Percentiles rank a stretch among this genome's conserved stretches.
These are phyloP conservation scores for Hycleus phaleratus DNA, from an alignment of 1,140 invertebrate species.

Conservation along the genomic window DNA sequence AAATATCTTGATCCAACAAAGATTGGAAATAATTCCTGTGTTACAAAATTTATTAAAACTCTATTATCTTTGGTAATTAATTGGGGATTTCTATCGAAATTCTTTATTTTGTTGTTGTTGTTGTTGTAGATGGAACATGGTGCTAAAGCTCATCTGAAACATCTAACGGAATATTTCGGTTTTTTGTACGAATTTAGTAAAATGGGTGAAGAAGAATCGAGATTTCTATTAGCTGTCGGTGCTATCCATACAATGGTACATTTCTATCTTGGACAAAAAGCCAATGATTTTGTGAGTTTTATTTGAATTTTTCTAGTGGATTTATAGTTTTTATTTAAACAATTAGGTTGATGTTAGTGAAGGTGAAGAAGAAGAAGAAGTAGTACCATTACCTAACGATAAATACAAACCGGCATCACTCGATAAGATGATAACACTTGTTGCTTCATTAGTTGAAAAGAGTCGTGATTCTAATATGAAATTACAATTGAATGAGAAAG, in stretches of 20 bases:
- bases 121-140: slow-evolving; percentile 70
- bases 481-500: slow-evolving; percentile 67
- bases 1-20: slow-evolving; percentile 52
- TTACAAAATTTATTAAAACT: slow-evolving; percentile 85
- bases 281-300: slow-evolving; percentile 52
- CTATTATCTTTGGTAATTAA: slow-evolving; percentile 67
- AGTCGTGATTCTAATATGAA: slow-evolving; percentile 68
- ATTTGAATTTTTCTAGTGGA: slow-evolving; percentile 1
- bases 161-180: slow-evolving; percentile 87
- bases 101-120: background rate
- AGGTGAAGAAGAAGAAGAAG: slow-evolving; percentile 75
- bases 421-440: slow-evolving; percentile 93
- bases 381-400: slow-evolving; percentile 57
- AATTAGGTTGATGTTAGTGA: slow-evolving; percentile 56
- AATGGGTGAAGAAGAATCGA: slow-evolving; percentile 87
- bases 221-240: slow-evolving; percentile 78
- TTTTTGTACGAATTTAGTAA: slow-evolving; percentile 89
- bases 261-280: slow-evolving; percentile 83
- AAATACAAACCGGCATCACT: slow-evolving; percentile 81
- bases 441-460: slow-evolving; percentile 80
- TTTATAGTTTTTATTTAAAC: background rate
- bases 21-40: slow-evolving; percentile 78
- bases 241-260: slow-evolving; percentile 83
- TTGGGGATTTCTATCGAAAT: background rate
- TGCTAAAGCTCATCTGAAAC: slow-evolving; percentile 75